Conservation (phyloP, 2,797 vertebrate species). For the Neomorphus geoffroyi region DNA sequence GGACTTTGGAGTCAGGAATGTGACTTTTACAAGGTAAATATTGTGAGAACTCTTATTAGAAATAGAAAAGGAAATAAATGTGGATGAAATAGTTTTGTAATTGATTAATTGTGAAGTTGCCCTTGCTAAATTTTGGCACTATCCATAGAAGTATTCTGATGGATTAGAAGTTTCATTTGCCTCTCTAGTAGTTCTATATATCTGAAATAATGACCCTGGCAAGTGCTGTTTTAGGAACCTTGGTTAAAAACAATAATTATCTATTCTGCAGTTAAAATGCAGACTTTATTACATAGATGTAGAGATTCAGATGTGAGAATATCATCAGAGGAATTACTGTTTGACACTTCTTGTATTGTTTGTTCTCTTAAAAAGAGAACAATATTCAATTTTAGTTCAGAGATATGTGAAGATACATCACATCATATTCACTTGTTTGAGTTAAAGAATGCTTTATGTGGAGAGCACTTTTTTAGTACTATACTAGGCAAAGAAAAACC, state of each 20-base stretch:
- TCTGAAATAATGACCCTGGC: background rate
- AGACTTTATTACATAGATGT: background rate
- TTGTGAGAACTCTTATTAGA: background rate
- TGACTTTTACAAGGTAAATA: slow-evolving; percentile 69
- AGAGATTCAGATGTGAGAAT: background rate
- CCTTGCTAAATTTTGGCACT: background rate
- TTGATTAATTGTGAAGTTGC: background rate
- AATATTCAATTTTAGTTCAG: background rate
- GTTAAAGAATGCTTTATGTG: slow-evolving; percentile 54
- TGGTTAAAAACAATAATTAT: background rate
- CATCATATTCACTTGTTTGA: slow-evolving; percentile 55
- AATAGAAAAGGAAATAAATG: background rate
- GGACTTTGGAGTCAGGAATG: slow-evolving; percentile 82
- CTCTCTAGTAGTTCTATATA: background rate
- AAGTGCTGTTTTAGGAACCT: background rate
- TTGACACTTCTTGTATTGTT: background rate
- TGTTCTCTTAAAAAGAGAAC: background rate
- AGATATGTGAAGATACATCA: slow-evolving; percentile 7
- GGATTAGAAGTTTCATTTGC: background rate
- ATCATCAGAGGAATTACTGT: background rate
- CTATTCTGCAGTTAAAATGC: background rate
- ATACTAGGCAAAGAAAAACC: background rate
- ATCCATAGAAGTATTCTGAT: background rate
- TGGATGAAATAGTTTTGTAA: background rate
- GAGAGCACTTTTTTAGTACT: slow-evolving; percentile 45